A percentile compares a stretch with the other conserved stretches of the same genome.
Evolutionary conservation across 30 jellyfish, hydroid and myxozoan genomes (phyloP).

Genomic region (Rhopilema esculentum): DNA sequence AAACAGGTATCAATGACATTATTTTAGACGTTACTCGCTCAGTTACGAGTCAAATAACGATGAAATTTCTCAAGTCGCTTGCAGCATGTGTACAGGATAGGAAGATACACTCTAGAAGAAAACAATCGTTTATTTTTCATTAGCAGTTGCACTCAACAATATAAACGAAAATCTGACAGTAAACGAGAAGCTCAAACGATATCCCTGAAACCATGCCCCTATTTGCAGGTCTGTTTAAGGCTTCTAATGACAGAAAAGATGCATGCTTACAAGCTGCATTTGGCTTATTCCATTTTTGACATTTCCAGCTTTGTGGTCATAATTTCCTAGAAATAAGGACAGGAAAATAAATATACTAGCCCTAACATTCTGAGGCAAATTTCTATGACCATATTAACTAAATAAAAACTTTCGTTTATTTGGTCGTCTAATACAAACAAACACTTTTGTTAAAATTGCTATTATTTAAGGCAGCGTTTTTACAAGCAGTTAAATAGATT

Average conservation of each 20-base stretch:
- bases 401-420: not conserved
- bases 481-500: not conserved
- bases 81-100: too few relatives aligned
- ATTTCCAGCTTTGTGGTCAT: conserved; percentile 85
- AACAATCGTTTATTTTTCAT: too few relatives aligned
- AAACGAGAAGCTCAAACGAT: not conserved
- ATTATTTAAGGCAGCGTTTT: not conserved
- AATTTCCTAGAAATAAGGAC: conserved; percentile 51
- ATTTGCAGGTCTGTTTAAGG: not conserved
- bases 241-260: not conserved
- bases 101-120: too few relatives aligned
- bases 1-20: not conserved
- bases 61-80: not conserved
- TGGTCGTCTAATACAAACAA: too few relatives aligned
- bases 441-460: too few relatives aligned
- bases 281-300: conserved; percentile 80
- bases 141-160: too few relatives aligned
- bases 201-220: too few relatives aligned
- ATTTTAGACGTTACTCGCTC: not conserved
- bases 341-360: not conserved
- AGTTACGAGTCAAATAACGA: not conserved
- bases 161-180: too few relatives aligned
- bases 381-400: not conserved
- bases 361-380: not conserved
- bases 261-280: not conserved